Base-by-base conservation (phyloP, 1,140 invertebrate species). In the Bombus impatiens region DNA sequence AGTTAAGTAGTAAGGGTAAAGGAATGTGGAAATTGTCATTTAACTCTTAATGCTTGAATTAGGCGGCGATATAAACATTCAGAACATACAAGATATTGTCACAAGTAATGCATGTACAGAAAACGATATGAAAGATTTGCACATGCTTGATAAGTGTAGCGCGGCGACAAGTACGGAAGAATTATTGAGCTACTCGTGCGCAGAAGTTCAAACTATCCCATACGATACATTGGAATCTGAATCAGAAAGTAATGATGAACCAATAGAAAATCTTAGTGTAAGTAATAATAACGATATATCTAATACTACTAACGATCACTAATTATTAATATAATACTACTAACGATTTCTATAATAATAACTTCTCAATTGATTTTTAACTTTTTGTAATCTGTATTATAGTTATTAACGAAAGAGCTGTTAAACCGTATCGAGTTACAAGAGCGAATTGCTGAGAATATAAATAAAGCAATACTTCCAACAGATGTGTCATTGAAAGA, bases 361-460 rank as follows among this genome's bases (percentile, higher is more conserved):
- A 35, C 10, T 32, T 44, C 6, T 42, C 9, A 10, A 37, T 53
- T 37, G 28, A 84, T 37, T 28, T 42, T n/a, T 15, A 74, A 78
- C 28, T 15, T 68, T 18, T 79, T 75, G 59, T 28, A 72, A 18
- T 10, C 28, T 22, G 25, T 53, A 78, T 65, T 67, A 28, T 9
- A 95, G 94, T 90, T 95, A 68, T 75, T 95, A 42, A 93, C 93
- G 13, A 94, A 93, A 90, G 93, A 94, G 83, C 83, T 96, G 0
- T 87, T 96, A 32, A 93, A 93, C 86, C 93, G 94, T 75, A 94
- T 90, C 28, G 95, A 95, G 81, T 80, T 96, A n/a, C 95, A 95
- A 88, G 94, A 96, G 87, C 91, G 92, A 78, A 95, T 96, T 70
- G 95, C 95, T 28, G 95, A 95, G 81, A 95, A 95, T 87, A 96